Evolutionary conservation across 2,888 invertebrate genomes (phyloP), one percentile per base, ranked within the genome.

Genomic region (Kryphioiulus occultus): DNA sequence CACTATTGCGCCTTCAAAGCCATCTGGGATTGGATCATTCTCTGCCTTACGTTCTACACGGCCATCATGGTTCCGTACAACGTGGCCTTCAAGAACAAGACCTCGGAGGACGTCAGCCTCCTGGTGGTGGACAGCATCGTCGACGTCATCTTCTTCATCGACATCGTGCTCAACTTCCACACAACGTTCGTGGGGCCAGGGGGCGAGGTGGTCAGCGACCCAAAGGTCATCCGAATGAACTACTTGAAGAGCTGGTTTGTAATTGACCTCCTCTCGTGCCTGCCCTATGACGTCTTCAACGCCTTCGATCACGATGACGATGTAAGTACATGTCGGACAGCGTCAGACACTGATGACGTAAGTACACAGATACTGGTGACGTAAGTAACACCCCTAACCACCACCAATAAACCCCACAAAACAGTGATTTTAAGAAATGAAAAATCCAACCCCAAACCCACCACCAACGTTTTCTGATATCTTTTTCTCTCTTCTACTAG

Each of bases 1-100:
- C 99, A 99, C 94, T 99, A 99, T 94, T 99, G 99, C 94, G 98
- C 99, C 92, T 99, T 99, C 94, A 98, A 99, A 94, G 97, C 97
- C 91, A 97, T 98, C 92, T 99, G 99, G 98, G 99, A 99, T 94
- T 99, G 99, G 99, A 97, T 99, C 93, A 99, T 99, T 93, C 95
- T 99, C 91, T 97, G 98, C 94, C 95, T 99, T 92, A 99, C 99
- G 91, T 99, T 99, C 95, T 99, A 99, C 94, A 99, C 99, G 91
- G 99, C 98, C 92, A 97, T 98, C 93, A 94, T 95, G 97, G 99
- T 99, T 92, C 99, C 99, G 90, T 99, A 98, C 94, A 99, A 99
- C 93, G 99, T 99, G 92, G 99, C 99, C 92, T 99, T 99, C 94
- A 98, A 99, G 94, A 99, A 98, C 94, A 99, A 99, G 94, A 99